A percentile compares a stretch with the other conserved stretches of the same genome.
phyloP scores from a whole-genome alignment of 2,797 vertebrate species.

The Acipenser transmontanus region DNA sequence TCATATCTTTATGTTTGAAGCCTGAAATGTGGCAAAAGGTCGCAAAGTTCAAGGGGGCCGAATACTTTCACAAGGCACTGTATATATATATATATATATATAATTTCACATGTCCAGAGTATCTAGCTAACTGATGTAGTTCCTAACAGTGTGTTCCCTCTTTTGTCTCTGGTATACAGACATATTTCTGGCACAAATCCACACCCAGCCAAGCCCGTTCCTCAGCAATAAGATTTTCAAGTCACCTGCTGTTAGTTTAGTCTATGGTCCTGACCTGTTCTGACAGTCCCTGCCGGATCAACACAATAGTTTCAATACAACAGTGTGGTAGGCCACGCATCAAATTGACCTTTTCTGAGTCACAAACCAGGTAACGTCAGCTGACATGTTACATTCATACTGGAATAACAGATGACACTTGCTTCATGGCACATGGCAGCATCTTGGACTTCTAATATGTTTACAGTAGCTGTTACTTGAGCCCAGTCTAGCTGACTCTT shows the following conservation, averaged over 20 bases:
- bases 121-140: no score
- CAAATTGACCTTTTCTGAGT: background rate
- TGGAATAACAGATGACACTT: background rate
- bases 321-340: constrained; percentile 9
- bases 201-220: constrained; percentile 37
- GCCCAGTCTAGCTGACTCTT: no score
- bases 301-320: constrained; percentile 9
- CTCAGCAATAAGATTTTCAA: constrained; percentile 57
- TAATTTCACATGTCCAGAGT: no score
- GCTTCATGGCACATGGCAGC: no score
- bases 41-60: no score
- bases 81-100: no score
- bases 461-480: no score
- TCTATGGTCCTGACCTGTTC: constrained; percentile 64
- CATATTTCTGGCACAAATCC: constrained; percentile 13
- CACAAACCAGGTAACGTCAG: background rate
- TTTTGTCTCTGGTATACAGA: constrained; percentile 46
- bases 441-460: no score
- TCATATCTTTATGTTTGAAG: no score
- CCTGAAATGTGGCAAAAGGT: no score
- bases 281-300: constrained; percentile 61
- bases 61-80: no score
- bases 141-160: constrained; percentile 22
- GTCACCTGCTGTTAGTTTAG: constrained; percentile 59
- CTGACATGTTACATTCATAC: background rate